These are phyloP conservation scores for sheep (Ovis aries) DNA, from an alignment of 2,113 vertebrate genomes.

Conservation along the genomic window DNA sequence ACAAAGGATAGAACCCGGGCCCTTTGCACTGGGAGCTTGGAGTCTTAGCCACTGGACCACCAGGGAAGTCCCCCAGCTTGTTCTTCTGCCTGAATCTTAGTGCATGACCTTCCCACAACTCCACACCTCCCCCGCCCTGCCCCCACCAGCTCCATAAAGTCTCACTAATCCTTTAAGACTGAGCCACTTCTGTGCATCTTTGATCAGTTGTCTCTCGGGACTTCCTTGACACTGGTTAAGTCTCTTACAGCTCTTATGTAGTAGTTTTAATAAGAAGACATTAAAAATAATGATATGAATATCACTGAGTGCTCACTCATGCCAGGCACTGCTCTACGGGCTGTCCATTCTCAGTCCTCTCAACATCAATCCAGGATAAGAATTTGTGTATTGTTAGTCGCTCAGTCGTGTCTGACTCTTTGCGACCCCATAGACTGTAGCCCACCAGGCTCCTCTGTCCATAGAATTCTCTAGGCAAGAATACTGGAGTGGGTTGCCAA, in stretches of 20 bases:
- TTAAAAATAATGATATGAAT: not conserved
- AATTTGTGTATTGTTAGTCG: not conserved
- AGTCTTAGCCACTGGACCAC: not conserved
- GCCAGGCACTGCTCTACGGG: not conserved
- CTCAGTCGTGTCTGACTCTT: not conserved
- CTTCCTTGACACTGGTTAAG: not conserved
- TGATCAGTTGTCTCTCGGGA: not conserved
- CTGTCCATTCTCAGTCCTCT: not conserved
- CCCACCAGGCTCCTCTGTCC: not conserved
- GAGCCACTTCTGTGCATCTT: not conserved
- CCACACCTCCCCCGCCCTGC: accelerated
- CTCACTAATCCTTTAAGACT: not conserved
- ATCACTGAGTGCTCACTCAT: not conserved
- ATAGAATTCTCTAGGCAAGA: not conserved
- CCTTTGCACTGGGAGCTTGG: not conserved
- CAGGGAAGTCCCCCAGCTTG: not conserved
- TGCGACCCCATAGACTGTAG: not conserved
- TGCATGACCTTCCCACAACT: not conserved
- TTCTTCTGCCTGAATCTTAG: not conserved
- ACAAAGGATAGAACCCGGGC: not conserved
- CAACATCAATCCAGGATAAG: not conserved
- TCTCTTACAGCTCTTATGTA: not conserved
- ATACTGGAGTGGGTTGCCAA: not conserved
- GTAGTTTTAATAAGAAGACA: not conserved
- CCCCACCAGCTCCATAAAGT: not conserved